phyloP scores from a whole-genome alignment of 2,888 invertebrate genomes.

The Mimas tiliae region DNA sequence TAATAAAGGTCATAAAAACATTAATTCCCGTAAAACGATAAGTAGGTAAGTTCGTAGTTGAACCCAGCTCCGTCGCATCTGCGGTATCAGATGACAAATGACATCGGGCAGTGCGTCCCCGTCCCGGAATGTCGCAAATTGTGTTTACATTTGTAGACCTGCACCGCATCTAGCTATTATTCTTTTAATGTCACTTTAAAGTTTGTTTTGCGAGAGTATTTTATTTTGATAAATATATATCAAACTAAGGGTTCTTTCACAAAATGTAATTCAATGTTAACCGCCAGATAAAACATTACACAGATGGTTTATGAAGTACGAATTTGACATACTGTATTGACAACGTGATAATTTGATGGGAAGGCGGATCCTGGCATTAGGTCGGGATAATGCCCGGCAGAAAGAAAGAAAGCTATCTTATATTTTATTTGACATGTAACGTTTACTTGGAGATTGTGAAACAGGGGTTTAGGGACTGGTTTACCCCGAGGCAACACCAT shows the following conservation, averaged over 20 bases:
- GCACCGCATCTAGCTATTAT: slow-evolving; percentile 25
- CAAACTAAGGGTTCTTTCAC: neutral
- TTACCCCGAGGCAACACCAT: too few relatives aligned
- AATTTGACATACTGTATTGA: too few relatives aligned
- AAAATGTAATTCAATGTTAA: too few relatives aligned
- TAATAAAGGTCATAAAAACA: neutral
- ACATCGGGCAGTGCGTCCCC: slow-evolving; percentile 35
- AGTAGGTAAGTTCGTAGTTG: slow-evolving; percentile 10
- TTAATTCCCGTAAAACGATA: slow-evolving; percentile 12
- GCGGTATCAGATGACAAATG: slow-evolving; percentile 49
- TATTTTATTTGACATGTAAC: too few relatives aligned
- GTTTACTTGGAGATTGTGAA: too few relatives aligned
- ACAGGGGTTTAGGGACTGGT: too few relatives aligned
- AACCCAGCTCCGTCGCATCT: slow-evolving; percentile 31
- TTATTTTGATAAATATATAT: neutral
- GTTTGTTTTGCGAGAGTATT: slow-evolving; percentile 13
- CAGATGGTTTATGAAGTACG: too few relatives aligned
- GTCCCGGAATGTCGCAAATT: slow-evolving; percentile 44
- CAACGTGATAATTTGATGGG: too few relatives aligned
- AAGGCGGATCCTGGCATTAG: too few relatives aligned
- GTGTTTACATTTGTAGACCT: slow-evolving; percentile 45
- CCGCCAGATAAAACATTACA: too few relatives aligned
- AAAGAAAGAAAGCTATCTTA: too few relatives aligned
- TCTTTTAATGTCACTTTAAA: slow-evolving; percentile 22
- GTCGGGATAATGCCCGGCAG: too few relatives aligned